Conservation (phyloP, 1,140 invertebrate species). For the Lepidotrigona ventralis region DNA sequence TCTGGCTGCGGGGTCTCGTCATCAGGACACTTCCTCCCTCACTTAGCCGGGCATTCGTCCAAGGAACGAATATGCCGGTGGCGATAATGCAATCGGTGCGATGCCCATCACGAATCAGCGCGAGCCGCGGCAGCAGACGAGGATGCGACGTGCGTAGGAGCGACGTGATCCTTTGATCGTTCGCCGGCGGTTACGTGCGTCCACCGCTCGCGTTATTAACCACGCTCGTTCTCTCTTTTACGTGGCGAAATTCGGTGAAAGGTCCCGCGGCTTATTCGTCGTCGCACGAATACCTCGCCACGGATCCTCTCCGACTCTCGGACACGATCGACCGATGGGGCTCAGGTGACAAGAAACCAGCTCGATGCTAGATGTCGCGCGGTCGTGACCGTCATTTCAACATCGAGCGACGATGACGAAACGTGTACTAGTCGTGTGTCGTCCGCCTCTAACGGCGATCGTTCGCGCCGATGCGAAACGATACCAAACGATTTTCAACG, state of each 20-base stretch:
- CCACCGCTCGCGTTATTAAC: constrained; percentile 58
- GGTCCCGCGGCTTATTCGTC: constrained; percentile 31
- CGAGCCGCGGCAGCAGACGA: constrained; percentile 31
- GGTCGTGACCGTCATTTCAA: constrained; percentile 61
- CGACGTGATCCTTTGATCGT: constrained; percentile 65
- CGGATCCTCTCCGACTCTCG: not conserved
- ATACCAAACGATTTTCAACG: not conserved
- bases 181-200: constrained; percentile 57
- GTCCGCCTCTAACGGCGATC: constrained; percentile 23
- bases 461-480: constrained; percentile 28
- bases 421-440: constrained; percentile 15
- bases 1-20: not conserved
- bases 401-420: constrained; percentile 34
- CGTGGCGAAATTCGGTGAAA: constrained; percentile 61
- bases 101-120: constrained; percentile 64
- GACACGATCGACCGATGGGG: constrained; percentile 40
- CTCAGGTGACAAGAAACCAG: constrained; percentile 61
- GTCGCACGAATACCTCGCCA: constrained; percentile 38
- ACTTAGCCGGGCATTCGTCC: not conserved
- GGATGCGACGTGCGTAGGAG: constrained; percentile 63
- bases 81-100: constrained; percentile 63
- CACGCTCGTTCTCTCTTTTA: constrained; percentile 55
- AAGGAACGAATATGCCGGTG: not conserved
- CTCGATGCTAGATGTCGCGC: constrained; percentile 54
- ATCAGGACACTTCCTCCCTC: not conserved